phyloP scores from a whole-genome alignment of 1,140 invertebrate species.

The Drosophila mojavensis region DNA sequence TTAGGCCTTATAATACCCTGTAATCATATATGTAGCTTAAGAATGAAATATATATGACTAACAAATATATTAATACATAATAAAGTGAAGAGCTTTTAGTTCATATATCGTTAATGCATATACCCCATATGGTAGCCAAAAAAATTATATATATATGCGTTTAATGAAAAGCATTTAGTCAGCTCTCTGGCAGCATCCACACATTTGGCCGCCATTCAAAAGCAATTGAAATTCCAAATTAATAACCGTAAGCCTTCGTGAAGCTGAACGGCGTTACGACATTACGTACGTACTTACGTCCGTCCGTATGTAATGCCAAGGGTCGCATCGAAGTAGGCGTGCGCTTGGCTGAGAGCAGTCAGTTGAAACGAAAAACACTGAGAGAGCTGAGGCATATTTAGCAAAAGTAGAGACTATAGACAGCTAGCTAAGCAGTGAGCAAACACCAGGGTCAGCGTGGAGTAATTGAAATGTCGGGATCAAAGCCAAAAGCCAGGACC shows the following conservation, averaged over 20 bases:
- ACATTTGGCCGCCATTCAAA: constrained; percentile 45
- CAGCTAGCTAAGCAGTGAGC: not conserved
- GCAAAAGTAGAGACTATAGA: not conserved
- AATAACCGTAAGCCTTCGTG: constrained; percentile 19
- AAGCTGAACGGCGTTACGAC: not conserved
- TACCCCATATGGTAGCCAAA: not conserved
- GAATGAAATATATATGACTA: too few relatives aligned
- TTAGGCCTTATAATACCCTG: not conserved
- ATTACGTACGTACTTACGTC: too few relatives aligned
- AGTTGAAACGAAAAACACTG: not conserved
- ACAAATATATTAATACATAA: too few relatives aligned
- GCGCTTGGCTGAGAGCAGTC: not conserved
- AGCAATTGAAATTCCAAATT: constrained; percentile 49
- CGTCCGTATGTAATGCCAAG: too few relatives aligned
- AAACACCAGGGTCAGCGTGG: not conserved
- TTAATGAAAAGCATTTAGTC: constrained; percentile 3
- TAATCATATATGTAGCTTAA: not conserved
- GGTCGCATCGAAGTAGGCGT: not conserved
- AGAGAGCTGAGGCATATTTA: not conserved
- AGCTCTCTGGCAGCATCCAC: not conserved
- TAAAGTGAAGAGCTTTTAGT: too few relatives aligned
- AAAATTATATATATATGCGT: not conserved
- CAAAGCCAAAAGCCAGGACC: not conserved
- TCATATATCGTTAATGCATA: not conserved
- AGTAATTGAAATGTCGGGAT: constrained; percentile 18